Percentiles rank a stretch among this genome's conserved stretches.
Evolutionary conservation across 2,888 invertebrate species (phyloP).

Genomic region (Eugnorisma glareosa): DNA sequence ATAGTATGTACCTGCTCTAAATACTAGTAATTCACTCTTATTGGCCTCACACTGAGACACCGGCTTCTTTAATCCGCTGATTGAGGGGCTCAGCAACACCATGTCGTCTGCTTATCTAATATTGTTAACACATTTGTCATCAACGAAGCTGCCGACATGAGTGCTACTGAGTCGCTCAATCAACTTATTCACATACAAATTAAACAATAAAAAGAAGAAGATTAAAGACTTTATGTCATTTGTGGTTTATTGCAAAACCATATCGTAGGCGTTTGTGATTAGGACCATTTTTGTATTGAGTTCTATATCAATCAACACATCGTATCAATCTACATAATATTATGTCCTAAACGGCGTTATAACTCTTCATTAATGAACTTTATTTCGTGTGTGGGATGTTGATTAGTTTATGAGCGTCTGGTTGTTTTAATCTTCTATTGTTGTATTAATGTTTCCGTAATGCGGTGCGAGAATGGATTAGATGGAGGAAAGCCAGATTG

Average conservation of each 20-base stretch:
- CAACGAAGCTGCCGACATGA: too few species aligned
- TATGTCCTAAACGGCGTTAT: neutral
- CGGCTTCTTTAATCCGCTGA: too few species aligned
- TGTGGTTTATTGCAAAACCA: conserved; percentile 10
- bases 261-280: conserved; percentile 25
- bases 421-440: neutral
- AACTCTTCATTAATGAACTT: conserved; percentile 11
- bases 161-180: too few species aligned
- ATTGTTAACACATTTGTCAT: too few species aligned
- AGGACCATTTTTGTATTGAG: conserved; percentile 3
- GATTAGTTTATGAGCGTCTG: neutral
- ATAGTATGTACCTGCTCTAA: too few species aligned
- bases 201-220: too few species aligned
- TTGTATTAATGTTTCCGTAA: neutral
- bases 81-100: too few species aligned
- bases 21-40: too few species aligned
- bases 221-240: neutral
- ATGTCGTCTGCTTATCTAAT: too few species aligned
- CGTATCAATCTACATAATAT: conserved; percentile 25
- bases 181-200: too few species aligned
- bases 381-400: conserved; percentile 23
- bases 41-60: too few species aligned
- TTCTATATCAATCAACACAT: conserved; percentile 26
- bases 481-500: neutral
- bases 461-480: neutral